A percentile compares a stretch with the other conserved stretches of the same genome.
Conservation (phyloP, 2,888 invertebrate species). For the Deilephila porcellus region DNA sequence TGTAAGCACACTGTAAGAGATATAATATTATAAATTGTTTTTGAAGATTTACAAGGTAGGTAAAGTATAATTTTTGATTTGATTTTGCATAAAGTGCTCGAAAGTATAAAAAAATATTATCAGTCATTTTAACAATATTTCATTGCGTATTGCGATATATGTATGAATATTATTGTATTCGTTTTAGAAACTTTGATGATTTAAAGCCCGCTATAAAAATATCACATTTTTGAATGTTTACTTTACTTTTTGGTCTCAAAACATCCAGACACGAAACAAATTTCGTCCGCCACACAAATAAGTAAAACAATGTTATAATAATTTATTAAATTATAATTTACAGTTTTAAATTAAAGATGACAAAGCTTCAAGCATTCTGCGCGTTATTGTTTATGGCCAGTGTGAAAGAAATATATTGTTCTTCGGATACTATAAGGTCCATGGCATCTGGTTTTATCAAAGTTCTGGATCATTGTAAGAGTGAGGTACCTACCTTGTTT, state of each 20-base stretch:
- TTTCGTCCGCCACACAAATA: too few species aligned
- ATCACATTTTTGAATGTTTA: too few species aligned
- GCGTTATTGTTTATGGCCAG: not conserved
- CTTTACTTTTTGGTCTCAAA: too few species aligned
- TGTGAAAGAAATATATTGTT: slow-evolving; percentile 2
- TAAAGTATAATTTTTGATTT: too few species aligned
- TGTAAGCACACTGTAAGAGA: too few species aligned
- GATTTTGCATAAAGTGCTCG: too few species aligned
- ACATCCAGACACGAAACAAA: too few species aligned
- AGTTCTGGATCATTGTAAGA: slow-evolving; percentile 56
- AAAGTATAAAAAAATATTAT: too few species aligned
- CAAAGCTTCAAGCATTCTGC: not conserved
- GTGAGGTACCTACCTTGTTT: slow-evolving; percentile 48
- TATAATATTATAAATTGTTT: too few species aligned
- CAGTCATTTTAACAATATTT: not conserved
- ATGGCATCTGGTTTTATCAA: slow-evolving; percentile 65
- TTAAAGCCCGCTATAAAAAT: not conserved
- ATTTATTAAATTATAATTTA: not conserved
- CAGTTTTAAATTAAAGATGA: not conserved
- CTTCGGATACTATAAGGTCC: slow-evolving; percentile 56
- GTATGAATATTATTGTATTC: too few species aligned
- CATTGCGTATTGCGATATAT: not conserved
- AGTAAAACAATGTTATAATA: too few species aligned
- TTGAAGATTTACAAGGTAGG: too few species aligned
- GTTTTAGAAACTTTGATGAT: not conserved